Evolutionary conservation across 2,797 vertebrate species (phyloP), one percentile per base, ranked within the genome.

Genomic region (Ceyx erithaca): DNA sequence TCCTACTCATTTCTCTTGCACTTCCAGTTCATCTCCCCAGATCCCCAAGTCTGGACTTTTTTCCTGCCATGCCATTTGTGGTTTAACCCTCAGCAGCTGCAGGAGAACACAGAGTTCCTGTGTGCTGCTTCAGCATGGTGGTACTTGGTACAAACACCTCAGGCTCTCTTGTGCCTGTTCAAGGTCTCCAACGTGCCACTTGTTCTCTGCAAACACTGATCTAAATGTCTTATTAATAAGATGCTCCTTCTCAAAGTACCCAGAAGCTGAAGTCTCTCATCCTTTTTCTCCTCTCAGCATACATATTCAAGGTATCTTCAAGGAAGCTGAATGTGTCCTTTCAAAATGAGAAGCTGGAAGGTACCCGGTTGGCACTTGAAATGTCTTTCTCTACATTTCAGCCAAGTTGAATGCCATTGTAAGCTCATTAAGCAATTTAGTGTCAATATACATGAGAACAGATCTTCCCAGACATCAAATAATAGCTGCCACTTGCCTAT

Each of bases 381-480:
- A 45, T 15, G 23, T 6, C 7, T 1, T 1, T 30, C 28, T 25
- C 13, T 19, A 3, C 1, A 0, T 68, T 80, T 76, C 58, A 52
- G 35, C 67, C 41, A 31, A 46, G 14, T 3, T 41, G 19, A 52
- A 66, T 14, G 63, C 1, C 6, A 46, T 82, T 84, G 59, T 72
- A 70, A 69, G 4, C 52, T 67, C 61, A 5, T 77, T 17, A 66
- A 35, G 43, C 26, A 66, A 55, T 62, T 92, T 51, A 51, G 3
- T 7, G 15, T 59, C 30, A 22, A 9, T 49, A 40, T 49, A 64
- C 68, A 81, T 23, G 67, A 86, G 41, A 64, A 6, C 23, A 35
- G 19, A 1, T 71, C 37, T 81, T 28, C n/a, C 68, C 37, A 45
- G 8, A 8, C 43, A 37, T 30, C 40, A 31, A 23, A 8, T 14